phyloP scores from a whole-genome alignment of 1,140 invertebrate species.

The Drosophila parvula region DNA sequence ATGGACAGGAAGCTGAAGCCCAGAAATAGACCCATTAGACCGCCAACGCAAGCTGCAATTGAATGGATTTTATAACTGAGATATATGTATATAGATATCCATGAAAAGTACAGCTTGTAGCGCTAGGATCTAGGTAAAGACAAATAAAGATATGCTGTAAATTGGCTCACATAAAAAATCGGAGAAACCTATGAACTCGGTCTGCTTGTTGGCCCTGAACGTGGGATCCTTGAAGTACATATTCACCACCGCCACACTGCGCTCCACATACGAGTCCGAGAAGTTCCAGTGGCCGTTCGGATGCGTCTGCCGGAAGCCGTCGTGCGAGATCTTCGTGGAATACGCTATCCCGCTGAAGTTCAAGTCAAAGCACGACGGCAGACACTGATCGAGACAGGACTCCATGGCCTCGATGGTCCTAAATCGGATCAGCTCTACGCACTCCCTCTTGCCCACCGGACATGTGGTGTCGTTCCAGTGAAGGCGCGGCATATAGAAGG shows the following conservation, averaged over 20 bases:
- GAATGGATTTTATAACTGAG: neutral
- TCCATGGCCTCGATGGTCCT: conserved; percentile 47
- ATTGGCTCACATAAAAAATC: conserved; percentile 89
- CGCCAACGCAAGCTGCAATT: conserved; percentile 89
- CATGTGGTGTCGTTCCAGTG: conserved; percentile 65
- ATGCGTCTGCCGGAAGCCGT: conserved; percentile 58
- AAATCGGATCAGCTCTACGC: conserved; percentile 61
- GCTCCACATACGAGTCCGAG: conserved; percentile 88
- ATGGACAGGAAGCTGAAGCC: conserved; percentile 92
- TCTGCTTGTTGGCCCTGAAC: conserved; percentile 89
- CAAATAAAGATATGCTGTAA: neutral
- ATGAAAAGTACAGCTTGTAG: neutral
- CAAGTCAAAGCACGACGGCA: conserved; percentile 89
- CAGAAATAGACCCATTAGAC: conserved; percentile 91
- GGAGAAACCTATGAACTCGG: conserved; percentile 90
- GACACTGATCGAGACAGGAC: conserved; percentile 85
- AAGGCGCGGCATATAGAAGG: conserved; percentile 88
- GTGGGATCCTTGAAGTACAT: conserved; percentile 89
- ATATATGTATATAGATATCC: conserved; percentile 1
- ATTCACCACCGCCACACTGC: conserved; percentile 90
- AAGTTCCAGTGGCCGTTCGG: conserved; percentile 84
- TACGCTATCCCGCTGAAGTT: conserved; percentile 86
- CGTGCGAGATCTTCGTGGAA: conserved; percentile 77
- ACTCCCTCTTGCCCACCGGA: conserved; percentile 52
- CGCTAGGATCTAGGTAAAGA: too few species aligned